Evolutionary conservation across 2,888 invertebrate species (phyloP).

Genomic region (Andrena camellia): DNA sequence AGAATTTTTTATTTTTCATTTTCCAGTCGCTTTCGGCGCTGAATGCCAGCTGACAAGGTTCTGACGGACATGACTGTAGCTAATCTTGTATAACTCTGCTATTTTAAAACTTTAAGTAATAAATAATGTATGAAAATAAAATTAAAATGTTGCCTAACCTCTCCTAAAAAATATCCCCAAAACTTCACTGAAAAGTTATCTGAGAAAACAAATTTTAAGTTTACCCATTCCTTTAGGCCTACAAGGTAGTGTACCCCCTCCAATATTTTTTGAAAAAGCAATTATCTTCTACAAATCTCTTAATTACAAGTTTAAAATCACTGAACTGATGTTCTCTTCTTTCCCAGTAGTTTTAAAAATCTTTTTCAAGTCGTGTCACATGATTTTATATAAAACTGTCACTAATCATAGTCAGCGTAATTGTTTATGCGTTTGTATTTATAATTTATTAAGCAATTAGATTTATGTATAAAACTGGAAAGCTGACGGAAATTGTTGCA

Average conservation of each 20-base stretch:
- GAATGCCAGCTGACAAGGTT: too few relatives aligned
- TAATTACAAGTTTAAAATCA: constrained; percentile 1
- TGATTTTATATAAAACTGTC: background rate
- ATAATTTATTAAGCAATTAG: background rate
- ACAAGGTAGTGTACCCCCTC: background rate
- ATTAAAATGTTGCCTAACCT: too few relatives aligned
- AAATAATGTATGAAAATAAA: too few relatives aligned
- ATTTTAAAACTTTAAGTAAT: too few relatives aligned
- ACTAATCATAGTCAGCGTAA: background rate
- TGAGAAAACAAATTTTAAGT: background rate
- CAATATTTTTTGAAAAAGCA: background rate
- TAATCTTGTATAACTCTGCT: too few relatives aligned
- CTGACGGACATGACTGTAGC: too few relatives aligned
- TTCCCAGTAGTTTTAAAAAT: too few relatives aligned
- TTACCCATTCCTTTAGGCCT: background rate
- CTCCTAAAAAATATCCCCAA: too few relatives aligned
- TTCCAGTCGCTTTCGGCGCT: too few relatives aligned
- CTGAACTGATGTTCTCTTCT: background rate
- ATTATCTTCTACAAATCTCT: background rate
- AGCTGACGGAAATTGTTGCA: background rate
- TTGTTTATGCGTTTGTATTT: background rate
- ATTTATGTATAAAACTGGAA: background rate
- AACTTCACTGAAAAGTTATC: too few relatives aligned
- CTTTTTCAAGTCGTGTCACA: background rate
- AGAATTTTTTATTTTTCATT: too few relatives aligned